These are phyloP conservation scores for Enchytraeus crypticus DNA, from an alignment of 2,888 invertebrate genomes.

Conservation along the genomic window DNA sequence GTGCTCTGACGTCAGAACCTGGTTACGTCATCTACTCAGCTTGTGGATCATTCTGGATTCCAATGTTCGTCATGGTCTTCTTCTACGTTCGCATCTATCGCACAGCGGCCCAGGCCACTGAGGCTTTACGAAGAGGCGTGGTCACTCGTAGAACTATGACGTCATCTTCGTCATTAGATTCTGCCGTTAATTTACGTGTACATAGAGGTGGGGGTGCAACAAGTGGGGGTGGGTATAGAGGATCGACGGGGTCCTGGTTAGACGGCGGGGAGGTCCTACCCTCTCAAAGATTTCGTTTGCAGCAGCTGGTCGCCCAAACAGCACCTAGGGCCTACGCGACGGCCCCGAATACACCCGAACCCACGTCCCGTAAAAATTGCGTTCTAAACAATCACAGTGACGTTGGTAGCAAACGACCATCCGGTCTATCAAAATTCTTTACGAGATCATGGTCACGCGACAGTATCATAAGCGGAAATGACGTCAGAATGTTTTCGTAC, in stretches of 20 bases:
- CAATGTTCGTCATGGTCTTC: slow-evolving; percentile 94
- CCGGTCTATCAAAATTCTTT: neutral
- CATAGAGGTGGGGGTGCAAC: slow-evolving; percentile 65
- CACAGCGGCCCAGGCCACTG: slow-evolving; percentile 59
- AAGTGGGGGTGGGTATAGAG: too few relatives aligned
- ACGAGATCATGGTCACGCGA: neutral
- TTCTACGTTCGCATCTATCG: slow-evolving; percentile 95
- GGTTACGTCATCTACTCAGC: slow-evolving; percentile 93
- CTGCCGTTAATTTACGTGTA: slow-evolving; percentile 67
- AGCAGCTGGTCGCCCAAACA: neutral
- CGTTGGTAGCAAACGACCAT: neutral
- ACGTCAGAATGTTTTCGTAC: neutral
- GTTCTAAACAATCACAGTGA: too few relatives aligned
- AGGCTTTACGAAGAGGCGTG: slow-evolving; percentile 37
- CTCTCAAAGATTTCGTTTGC: neutral
- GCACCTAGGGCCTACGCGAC: neutral
- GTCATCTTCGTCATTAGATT: slow-evolving; percentile 11
- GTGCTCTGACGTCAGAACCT: slow-evolving; percentile 46
- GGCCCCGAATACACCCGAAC: too few relatives aligned
- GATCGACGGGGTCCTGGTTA: neutral
- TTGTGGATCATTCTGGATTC: too few relatives aligned
- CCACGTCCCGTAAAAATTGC: neutral
- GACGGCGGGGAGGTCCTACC: neutral
- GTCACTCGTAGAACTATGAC: slow-evolving; percentile 26
- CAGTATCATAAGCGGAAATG: neutral